phyloP scores from a whole-genome alignment of 2,797 vertebrate genomes.

The Buceros bicornis region DNA sequence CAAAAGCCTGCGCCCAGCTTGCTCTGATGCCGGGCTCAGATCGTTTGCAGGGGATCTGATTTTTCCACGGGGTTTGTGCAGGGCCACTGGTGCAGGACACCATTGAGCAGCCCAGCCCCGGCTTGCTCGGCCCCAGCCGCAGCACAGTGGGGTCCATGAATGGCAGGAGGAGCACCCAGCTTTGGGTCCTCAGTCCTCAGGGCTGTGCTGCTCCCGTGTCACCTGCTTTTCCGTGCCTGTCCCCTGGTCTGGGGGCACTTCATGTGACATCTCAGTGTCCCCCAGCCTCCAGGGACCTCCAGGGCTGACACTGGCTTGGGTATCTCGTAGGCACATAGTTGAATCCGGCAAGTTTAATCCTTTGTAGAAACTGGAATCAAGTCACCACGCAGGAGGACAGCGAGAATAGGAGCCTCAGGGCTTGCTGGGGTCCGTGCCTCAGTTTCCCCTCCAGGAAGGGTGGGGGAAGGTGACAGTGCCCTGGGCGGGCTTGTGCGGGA shows the following conservation, averaged over 20 bases:
- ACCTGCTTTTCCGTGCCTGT: background rate
- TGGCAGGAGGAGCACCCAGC: background rate
- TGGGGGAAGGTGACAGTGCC: background rate
- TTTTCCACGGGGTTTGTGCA: no score
- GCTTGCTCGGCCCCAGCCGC: rapidly evolving
- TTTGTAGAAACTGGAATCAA: background rate
- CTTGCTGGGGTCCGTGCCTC: background rate
- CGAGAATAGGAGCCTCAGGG: rapidly evolving
- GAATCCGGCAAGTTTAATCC: background rate
- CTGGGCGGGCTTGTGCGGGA: rapidly evolving
- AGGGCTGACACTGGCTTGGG: rapidly evolving
- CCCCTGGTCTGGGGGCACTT: rapidly evolving
- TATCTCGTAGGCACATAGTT: background rate
- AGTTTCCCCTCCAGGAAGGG: background rate
- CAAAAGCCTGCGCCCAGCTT: background rate
- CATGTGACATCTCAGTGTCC: background rate
- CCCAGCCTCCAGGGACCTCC: background rate
- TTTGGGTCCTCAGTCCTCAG: background rate
- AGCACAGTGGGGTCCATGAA: background rate
- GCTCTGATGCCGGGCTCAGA: rapidly evolving
- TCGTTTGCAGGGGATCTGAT: background rate
- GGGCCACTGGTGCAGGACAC: no score
- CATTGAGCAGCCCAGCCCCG: background rate
- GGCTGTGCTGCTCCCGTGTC: background rate
- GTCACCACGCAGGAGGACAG: rapidly evolving